Percentiles rank a stretch among this genome's conserved stretches.
These are phyloP conservation scores for Rhaphigaster nebulosa DNA, from an alignment of 2,888 invertebrate genomes.

Conservation along the genomic window DNA sequence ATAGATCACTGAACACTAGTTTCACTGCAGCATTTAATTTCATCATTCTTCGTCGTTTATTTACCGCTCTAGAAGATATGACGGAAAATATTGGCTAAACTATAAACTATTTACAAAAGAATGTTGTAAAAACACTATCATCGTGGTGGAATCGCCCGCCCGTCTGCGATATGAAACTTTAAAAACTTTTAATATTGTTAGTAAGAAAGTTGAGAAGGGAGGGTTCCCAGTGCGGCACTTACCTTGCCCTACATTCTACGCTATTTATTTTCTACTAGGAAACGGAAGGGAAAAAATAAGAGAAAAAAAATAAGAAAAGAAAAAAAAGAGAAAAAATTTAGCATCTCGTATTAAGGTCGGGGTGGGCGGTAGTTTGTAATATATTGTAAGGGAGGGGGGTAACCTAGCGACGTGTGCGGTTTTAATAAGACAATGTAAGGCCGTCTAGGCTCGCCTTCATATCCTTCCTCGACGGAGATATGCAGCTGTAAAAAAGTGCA, in stretches of 20 bases:
- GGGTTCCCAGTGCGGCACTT: slow-evolving; percentile 5
- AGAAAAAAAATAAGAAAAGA: not conserved
- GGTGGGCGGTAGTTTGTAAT: slow-evolving; percentile 52
- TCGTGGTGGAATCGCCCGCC: not conserved
- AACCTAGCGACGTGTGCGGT: slow-evolving; percentile 55
- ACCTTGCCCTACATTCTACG: slow-evolving; percentile 46
- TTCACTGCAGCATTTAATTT: too few species aligned
- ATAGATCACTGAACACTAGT: not conserved
- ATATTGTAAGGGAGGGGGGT: slow-evolving; percentile 55
- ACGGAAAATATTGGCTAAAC: not conserved
- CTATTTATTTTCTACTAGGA: slow-evolving; percentile 41
- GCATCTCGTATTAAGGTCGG: slow-evolving; percentile 48
- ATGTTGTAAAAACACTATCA: slow-evolving; percentile 27
- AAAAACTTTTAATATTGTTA: slow-evolving; percentile 37
- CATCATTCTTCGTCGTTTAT: not conserved
- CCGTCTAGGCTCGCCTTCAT: slow-evolving; percentile 44
- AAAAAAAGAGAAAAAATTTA: slow-evolving; percentile 46
- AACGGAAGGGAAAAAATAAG: not conserved
- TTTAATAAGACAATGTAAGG: slow-evolving; percentile 63
- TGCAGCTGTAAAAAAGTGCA: slow-evolving; percentile 63
- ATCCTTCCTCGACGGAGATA: slow-evolving; percentile 10
- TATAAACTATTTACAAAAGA: slow-evolving; percentile 11
- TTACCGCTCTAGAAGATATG: not conserved
- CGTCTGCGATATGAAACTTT: slow-evolving; percentile 7
- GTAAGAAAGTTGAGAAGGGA: slow-evolving; percentile 36